Evolutionary conservation across 2,797 vertebrate species (phyloP), one percentile per base, ranked within the genome.

Genomic region (Zenarchopterus dispar): DNA sequence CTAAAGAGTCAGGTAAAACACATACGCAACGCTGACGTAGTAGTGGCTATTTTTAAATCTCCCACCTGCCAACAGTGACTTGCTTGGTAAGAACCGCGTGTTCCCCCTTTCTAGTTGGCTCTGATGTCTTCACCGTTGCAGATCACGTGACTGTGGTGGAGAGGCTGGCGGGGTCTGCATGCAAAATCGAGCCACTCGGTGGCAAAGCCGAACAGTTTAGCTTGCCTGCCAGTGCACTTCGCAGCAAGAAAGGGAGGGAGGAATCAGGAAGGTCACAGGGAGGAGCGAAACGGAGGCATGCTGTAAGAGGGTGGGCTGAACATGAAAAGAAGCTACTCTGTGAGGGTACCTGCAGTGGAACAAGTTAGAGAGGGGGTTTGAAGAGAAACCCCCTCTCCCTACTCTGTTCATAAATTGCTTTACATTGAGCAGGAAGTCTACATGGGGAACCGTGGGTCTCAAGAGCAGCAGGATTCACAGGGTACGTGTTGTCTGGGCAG

Each of bases 401-500:
- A 66, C 44, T 72, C 44, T 24, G 17, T 57, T 47, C 13, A 9
- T n/a, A 16, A 46, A 16, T 47, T 70, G 50, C 60, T 68, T 62
- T 54, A 46, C 58, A 17, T 59, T 72, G 41, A 45, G 63, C 48
- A 58, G 61, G 10, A 43, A 13, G 64, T 79, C 67, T 51, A 43
- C 77, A 94, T 93, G 93, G 93, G 93, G 56, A 93, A 92, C 56
- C 88, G 77, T 43, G 86, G 75, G 46, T 93, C 92, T 84, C 83
- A 68, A 69, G 83, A 87, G 80, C 75, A 85, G 79, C 69, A 80
- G 57, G 80, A 81, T 70, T 71, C 86, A 72, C 75, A 90, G 78
- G 93, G 92, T 94, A 93, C 67, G 93, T 93, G 69, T 72, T 16
- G 3, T 22, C 39, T 23, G 26, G 55, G 57, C 19, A 24, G 28